These are phyloP conservation scores for Meiosimyza platycephala DNA, from an alignment of 2,888 invertebrate genomes.

Conservation along the genomic window DNA sequence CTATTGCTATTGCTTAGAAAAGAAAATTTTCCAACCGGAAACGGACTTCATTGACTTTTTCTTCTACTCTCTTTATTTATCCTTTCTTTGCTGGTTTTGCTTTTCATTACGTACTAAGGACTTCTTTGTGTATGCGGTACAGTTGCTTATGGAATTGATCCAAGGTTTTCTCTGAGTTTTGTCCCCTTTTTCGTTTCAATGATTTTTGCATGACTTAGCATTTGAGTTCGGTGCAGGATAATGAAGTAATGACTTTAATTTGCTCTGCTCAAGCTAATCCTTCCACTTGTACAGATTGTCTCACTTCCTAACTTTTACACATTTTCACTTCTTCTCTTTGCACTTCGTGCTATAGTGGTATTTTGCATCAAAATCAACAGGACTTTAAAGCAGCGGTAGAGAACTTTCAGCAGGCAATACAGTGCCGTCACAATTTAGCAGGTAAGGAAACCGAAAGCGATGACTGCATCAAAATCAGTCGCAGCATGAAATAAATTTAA, in stretches of 20 bases:
- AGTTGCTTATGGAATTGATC: neutral
- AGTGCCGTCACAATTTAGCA: slow-evolving; percentile 92
- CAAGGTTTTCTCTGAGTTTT: slow-evolving; percentile 13
- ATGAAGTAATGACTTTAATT: slow-evolving; percentile 31
- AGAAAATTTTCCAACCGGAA: slow-evolving; percentile 25
- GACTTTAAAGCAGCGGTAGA: slow-evolving; percentile 88
- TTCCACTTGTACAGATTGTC: neutral
- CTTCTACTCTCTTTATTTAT: neutral
- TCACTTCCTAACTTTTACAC: slow-evolving; percentile 39
- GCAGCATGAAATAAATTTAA: neutral
- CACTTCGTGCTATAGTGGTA: slow-evolving; percentile 75
- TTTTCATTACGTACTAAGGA: no score
- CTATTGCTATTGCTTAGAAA: neutral
- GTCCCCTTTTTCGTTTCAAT: neutral
- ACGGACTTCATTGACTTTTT: slow-evolving; percentile 33
- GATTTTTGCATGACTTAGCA: slow-evolving; percentile 27
- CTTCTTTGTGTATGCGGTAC: neutral
- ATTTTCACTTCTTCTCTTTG: neutral
- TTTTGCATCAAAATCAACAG: slow-evolving; percentile 89
- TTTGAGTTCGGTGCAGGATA: neutral
- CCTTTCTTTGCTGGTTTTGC: neutral
- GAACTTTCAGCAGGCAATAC: slow-evolving; percentile 91
- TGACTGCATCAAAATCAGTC: neutral
- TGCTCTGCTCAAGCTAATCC: slow-evolving; percentile 10
- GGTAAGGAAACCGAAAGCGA: slow-evolving; percentile 71